These are phyloP conservation scores for Thamnophis elegans DNA, from an alignment of 2,797 vertebrate species.

Conservation along the genomic window DNA sequence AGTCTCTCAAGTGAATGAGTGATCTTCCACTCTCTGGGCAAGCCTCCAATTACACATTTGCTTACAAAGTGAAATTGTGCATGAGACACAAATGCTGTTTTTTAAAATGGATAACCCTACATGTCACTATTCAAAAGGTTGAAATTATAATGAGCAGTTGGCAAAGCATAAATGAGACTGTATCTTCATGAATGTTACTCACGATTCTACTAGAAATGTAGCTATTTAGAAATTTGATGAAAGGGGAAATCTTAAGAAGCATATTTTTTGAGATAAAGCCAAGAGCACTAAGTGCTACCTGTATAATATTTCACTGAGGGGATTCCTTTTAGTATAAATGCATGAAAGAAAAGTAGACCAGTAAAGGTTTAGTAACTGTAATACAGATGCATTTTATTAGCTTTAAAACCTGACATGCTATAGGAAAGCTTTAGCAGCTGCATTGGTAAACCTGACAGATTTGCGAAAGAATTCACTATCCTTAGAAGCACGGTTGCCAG, in stretches of 20 bases:
- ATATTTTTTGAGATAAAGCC: constrained; percentile 5
- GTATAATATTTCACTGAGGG: constrained; percentile 17
- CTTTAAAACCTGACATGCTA: constrained; percentile 55
- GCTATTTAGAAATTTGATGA: not conserved
- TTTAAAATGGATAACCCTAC: not conserved
- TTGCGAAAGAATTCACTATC: constrained; percentile 73
- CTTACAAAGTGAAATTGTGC: not conserved
- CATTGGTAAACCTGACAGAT: constrained; percentile 76
- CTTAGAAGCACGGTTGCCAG: constrained; percentile 77
- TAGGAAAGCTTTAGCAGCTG: constrained; percentile 59
- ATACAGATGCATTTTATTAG: constrained; percentile 53
- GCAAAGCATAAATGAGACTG: not conserved
- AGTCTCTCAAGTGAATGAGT: constrained; percentile 6
- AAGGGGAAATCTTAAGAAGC: not conserved
- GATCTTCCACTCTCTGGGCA: not conserved
- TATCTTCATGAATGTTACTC: constrained; percentile 17
- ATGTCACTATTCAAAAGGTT: not conserved
- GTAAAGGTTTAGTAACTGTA: constrained; percentile 1
- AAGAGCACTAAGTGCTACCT: not conserved
- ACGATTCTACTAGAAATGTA: not conserved
- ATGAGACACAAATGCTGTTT: not conserved
- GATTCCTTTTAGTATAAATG: constrained; percentile 29
- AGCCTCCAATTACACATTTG: not conserved
- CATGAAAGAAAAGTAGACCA: constrained; percentile 42
- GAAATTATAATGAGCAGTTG: not conserved